Percentiles rank a stretch among this genome's conserved stretches.
These are phyloP conservation scores for Actias luna DNA, from an alignment of 2,888 invertebrate genomes.

Conservation along the genomic window DNA sequence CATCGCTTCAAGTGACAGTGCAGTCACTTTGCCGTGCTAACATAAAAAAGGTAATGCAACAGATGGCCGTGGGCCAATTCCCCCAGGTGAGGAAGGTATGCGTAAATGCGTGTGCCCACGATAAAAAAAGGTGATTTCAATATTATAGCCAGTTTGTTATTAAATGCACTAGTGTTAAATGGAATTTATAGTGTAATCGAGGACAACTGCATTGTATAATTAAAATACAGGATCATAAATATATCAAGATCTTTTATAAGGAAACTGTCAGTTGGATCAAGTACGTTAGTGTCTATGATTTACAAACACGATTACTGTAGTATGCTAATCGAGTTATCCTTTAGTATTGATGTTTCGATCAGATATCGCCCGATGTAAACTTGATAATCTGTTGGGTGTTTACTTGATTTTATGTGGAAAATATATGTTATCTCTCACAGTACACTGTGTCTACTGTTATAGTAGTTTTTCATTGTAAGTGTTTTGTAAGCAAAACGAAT, in stretches of 20 bases:
- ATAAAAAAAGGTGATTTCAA: too few relatives aligned
- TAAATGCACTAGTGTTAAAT: too few relatives aligned
- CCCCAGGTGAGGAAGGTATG: too few relatives aligned
- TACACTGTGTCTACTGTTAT: not conserved
- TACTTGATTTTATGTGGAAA: not conserved
- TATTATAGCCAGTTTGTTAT: too few relatives aligned
- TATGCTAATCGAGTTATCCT: constrained; percentile 25
- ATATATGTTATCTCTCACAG: not conserved
- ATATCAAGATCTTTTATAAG: constrained; percentile 26
- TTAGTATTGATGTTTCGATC: constrained; percentile 12
- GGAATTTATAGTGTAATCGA: not conserved
- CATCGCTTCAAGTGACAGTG: too few relatives aligned
- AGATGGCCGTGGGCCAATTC: too few relatives aligned
- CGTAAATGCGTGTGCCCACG: too few relatives aligned
- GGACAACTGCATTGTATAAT: not conserved
- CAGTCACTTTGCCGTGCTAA: too few relatives aligned
- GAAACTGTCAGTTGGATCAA: constrained; percentile 25
- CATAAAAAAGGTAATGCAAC: too few relatives aligned
- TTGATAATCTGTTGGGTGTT: not conserved
- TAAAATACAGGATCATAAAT: constrained; percentile 17
- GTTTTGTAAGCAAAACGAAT: too few relatives aligned
- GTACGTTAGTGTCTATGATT: constrained; percentile 28
- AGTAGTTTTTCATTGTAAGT: not conserved
- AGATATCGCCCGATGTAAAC: not conserved
- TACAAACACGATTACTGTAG: constrained; percentile 24